Conservation (phyloP, 2,797 vertebrate species). For the Ctenopoma kingsleyae region DNA sequence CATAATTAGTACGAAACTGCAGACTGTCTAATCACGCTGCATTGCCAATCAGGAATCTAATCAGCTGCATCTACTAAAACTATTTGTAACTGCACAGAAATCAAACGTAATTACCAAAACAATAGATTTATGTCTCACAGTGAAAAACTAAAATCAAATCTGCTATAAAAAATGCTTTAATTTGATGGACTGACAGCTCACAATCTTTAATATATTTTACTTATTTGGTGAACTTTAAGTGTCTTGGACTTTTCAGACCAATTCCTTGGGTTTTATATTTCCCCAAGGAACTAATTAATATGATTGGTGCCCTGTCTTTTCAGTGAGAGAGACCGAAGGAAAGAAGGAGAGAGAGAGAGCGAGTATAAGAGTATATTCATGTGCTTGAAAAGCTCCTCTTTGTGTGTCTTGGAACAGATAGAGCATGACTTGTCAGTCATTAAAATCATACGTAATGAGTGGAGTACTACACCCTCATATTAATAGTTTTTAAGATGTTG, state of each 20-base stretch:
- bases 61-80: conserved; percentile 43
- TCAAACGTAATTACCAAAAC: conserved; percentile 52
- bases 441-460: conserved; percentile 22
- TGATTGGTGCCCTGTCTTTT: conserved; percentile 69
- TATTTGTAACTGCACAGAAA: conserved; percentile 39
- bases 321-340: conserved; percentile 18
- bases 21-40: conserved; percentile 59
- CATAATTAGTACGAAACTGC: conserved; percentile 56
- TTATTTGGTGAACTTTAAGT: conserved; percentile 47
- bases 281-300: conserved; percentile 75
- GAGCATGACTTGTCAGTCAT: conserved; percentile 14
- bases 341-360: background rate
- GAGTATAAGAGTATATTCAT: conserved; percentile 20
- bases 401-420: conserved; percentile 19
- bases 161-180: conserved; percentile 23
- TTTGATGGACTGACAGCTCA: conserved; percentile 48
- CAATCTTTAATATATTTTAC: conserved; percentile 36
- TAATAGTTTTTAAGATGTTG: conserved; percentile 19
- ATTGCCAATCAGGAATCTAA: conserved; percentile 59
- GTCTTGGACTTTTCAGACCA: conserved; percentile 49
- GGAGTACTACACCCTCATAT: background rate
- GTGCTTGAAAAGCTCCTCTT: conserved; percentile 14
- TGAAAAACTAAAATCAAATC: conserved; percentile 13
- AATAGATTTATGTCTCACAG: conserved; percentile 21
- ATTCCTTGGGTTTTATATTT: conserved; percentile 55